Conservation (phyloP, 2,888 invertebrate genomes). For the Cylindroiulus punctatus region DNA sequence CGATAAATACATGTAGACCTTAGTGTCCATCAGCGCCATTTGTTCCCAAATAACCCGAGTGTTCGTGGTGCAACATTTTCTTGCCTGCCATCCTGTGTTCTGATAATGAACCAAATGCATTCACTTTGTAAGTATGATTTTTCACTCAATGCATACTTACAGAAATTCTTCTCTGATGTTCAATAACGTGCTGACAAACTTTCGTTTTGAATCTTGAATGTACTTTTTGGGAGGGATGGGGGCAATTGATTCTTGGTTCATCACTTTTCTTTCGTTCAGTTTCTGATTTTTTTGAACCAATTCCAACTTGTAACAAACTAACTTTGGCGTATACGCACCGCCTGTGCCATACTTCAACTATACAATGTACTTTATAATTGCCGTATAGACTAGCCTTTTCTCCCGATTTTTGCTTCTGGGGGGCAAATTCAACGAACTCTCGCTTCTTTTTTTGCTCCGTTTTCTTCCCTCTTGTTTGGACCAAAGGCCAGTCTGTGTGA, state of each 20-base stretch:
- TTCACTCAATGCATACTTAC: not conserved
- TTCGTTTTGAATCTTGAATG: not conserved
- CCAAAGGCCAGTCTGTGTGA: conserved; percentile 38
- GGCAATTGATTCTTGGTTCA: not conserved
- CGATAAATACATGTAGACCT: no score
- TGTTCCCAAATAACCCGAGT: no score
- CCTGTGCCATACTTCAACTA: conserved; percentile 23
- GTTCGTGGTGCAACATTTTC: no score
- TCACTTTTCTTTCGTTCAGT: not conserved
- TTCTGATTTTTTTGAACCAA: not conserved
- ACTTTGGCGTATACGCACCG: conserved; percentile 38
- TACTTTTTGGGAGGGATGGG: not conserved
- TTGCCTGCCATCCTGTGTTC: not conserved
- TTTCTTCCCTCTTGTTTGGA: conserved; percentile 26
- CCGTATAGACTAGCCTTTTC: conserved; percentile 28
- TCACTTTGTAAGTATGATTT: not conserved
- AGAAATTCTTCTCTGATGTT: not conserved
- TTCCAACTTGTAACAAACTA: conserved; percentile 23
- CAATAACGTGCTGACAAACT: not conserved
- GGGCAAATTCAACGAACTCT: conserved; percentile 22
- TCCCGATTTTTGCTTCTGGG: conserved; percentile 29
- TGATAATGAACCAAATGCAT: not conserved
- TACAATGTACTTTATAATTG: conserved; percentile 42
- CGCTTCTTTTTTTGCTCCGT: conserved; percentile 14
- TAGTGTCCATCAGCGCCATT: no score